Conservation (phyloP, 37 sponge, comb jelly and placozoan species). For the Halisarca cf. caerulea region DNA sequence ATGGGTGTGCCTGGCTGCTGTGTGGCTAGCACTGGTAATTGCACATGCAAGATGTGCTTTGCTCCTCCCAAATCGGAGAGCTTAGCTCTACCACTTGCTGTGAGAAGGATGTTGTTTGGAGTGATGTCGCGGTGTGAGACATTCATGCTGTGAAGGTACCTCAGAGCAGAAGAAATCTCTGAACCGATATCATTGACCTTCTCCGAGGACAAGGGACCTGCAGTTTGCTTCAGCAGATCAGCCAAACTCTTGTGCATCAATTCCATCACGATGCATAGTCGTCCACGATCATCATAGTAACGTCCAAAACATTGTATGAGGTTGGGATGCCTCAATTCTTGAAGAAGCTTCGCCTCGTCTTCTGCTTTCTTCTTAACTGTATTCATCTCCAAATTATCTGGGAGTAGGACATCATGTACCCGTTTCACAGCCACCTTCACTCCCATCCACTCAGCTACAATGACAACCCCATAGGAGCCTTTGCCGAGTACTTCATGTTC, state of each 20-base stretch:
- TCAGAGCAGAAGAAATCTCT: constrained; percentile 4
- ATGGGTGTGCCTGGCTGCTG: constrained; percentile 1
- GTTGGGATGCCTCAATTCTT: constrained; percentile 3
- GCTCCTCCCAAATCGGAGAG: constrained; percentile 18
- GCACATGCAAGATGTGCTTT: background rate
- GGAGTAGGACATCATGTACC: background rate
- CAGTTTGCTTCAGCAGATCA: background rate
- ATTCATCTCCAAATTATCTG: background rate
- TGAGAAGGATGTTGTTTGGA: constrained; percentile 26
- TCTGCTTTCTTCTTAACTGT: background rate
- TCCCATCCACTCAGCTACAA: constrained; percentile 5
- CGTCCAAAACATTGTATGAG: background rate
- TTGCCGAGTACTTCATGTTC: constrained; percentile 13
- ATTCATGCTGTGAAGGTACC: background rate
- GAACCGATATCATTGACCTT: background rate
- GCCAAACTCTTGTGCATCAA: background rate
- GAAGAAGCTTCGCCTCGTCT: background rate
- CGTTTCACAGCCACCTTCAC: constrained; percentile 7
- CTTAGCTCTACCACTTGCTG: background rate
- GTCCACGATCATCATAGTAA: background rate
- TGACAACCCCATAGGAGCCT: constrained; percentile 19
- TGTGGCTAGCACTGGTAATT: background rate
- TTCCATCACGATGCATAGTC: constrained; percentile 2
- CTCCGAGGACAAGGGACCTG: background rate
- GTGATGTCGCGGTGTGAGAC: constrained; percentile 24